These are phyloP conservation scores for Tiphia femorata DNA, from an alignment of 2,888 invertebrate genomes.

Conservation along the genomic window DNA sequence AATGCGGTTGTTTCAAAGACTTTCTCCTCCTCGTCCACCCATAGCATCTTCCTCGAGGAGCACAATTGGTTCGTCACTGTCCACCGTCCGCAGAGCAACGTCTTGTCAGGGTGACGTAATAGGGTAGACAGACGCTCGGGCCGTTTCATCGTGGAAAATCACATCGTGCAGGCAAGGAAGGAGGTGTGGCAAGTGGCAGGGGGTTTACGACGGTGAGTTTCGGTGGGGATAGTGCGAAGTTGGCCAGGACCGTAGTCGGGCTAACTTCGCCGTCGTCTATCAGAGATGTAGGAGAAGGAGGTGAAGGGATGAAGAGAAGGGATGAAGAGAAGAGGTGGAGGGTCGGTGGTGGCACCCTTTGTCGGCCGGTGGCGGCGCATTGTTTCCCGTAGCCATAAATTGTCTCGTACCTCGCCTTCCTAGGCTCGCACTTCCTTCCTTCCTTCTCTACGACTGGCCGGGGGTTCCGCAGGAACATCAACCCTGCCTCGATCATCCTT, in stretches of 20 bases:
- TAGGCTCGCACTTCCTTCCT: constrained; percentile 51
- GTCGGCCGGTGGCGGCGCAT: constrained; percentile 51
- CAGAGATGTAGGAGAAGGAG: neutral
- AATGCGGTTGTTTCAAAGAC: too few species aligned
- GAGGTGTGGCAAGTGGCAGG: neutral
- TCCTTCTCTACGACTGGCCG: constrained; percentile 22
- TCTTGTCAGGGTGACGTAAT: constrained; percentile 13
- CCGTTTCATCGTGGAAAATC: constrained; percentile 28
- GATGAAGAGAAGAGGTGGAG: constrained; percentile 8
- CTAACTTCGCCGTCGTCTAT: constrained; percentile 37
- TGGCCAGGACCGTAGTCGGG: constrained; percentile 27
- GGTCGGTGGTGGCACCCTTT: constrained; percentile 41
- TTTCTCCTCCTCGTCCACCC: too few species aligned
- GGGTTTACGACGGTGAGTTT: constrained; percentile 5
- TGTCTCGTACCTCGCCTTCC: constrained; percentile 53
- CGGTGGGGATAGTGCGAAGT: constrained; percentile 29
- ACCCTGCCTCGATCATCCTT: constrained; percentile 30
- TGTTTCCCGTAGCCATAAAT: constrained; percentile 59
- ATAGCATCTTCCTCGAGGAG: too few species aligned
- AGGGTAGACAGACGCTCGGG: constrained; percentile 18
- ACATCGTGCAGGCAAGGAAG: too few species aligned
- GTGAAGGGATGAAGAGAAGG: neutral
- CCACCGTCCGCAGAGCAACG: too few species aligned
- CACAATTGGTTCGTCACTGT: too few species aligned
- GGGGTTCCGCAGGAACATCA: neutral